Percentiles rank a stretch among this genome's conserved stretches.
phyloP scores from a whole-genome alignment of 2,113 vertebrate species.

The Burhinus oedicnemus region DNA sequence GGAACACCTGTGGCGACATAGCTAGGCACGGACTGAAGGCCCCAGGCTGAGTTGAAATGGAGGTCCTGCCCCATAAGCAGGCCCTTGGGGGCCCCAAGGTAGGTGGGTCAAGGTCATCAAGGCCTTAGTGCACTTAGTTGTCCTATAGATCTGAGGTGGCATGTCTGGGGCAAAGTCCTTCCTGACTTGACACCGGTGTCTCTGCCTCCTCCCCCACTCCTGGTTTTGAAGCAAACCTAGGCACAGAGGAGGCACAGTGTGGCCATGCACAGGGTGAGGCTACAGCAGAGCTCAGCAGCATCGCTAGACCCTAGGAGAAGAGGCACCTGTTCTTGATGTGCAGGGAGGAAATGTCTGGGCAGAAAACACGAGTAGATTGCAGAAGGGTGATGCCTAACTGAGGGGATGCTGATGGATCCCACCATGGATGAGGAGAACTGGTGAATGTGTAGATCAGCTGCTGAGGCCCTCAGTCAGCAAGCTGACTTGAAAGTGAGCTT shows the following conservation, averaged over 20 bases:
- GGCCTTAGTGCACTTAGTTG: not conserved
- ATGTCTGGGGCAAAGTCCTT: not conserved
- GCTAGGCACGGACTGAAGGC: not conserved
- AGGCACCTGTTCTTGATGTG: not conserved
- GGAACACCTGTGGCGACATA: fast-evolving
- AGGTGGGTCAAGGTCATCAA: not conserved
- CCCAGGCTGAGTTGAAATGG: not conserved
- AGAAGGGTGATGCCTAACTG: not conserved
- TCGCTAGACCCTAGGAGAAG: not conserved
- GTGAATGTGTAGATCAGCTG: not conserved
- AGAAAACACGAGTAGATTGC: not conserved
- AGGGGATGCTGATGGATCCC: not conserved
- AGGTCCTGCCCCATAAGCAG: not conserved
- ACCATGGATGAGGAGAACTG: not conserved
- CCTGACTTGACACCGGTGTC: fast-evolving
- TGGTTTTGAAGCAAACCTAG: not conserved
- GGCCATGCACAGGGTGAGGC: fast-evolving
- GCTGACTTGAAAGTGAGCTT: not conserved
- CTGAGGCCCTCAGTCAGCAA: not conserved
- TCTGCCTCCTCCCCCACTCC: not conserved
- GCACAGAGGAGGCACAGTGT: not conserved
- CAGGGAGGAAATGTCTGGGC: not conserved
- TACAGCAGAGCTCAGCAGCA: not conserved
- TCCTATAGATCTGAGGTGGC: not conserved
- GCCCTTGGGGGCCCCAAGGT: not conserved